Base-by-base conservation (phyloP, 1,140 invertebrate species). In the Neelides sp. region DNA sequence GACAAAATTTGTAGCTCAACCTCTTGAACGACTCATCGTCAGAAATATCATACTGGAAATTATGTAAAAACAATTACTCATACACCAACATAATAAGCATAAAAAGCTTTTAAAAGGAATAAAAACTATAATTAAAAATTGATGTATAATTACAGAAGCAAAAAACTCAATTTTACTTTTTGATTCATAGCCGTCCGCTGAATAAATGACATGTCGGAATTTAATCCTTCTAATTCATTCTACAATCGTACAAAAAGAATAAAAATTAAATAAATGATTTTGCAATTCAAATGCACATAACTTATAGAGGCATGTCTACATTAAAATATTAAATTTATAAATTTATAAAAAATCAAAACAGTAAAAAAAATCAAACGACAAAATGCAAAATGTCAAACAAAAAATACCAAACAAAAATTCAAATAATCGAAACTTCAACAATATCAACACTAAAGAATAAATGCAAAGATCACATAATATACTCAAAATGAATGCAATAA, bases 1-100 rank as follows among this genome's bases (percentile, higher is more conserved):
- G 78, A 70, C 88, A 93, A 43, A 92, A 67, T 55, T 61, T 61
- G 34, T 59, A 62, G 50, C 61, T 59, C 32, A 55, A 47, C 28
- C 55, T 54, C 35, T 55, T 28, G 19, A 51, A 51, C 7, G 41
- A 43, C 36, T 57, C 59, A 27, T 61, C 54, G 12, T 61, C 59
- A 22, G 59, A 61, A 1, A 41, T 45, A 8, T 61, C 59, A 53
- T 28, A 52, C 58, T 61, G 28, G n/a, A 42, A 24, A 47, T 3
- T 4, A 47, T 19, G 2, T 43, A 22, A 35, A 10, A 62, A 67
- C 69, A 62, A 68, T 48, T 59, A 69, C 8, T 53, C 26, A 49
- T 54, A 15, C 20, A 40, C 3, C 12, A 34, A 7, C 40, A 42
- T 42, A 7, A 46, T 32, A 4, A 28, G 3, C n/a, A 13, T 36